These are phyloP conservation scores for Leptothorax acervorum DNA, from an alignment of 2,888 invertebrate genomes.

Conservation along the genomic window DNA sequence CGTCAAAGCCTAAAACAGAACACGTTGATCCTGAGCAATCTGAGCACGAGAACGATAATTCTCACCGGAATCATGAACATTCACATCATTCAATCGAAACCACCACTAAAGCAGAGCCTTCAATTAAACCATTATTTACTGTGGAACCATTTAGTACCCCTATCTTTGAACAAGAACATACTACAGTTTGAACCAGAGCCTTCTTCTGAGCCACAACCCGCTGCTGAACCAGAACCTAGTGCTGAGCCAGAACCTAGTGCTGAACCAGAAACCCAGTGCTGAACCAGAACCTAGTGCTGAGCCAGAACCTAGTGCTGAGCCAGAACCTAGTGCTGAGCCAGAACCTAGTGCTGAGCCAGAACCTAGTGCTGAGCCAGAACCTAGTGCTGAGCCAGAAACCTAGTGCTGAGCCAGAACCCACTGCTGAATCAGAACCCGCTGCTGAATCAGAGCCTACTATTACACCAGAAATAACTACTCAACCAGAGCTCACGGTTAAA, in stretches of 20 bases:
- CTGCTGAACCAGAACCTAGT: conserved; percentile 63
- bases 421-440: conserved; percentile 77
- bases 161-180: not conserved
- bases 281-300: conserved; percentile 60
- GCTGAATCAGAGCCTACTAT: conserved; percentile 62
- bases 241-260: conserved; percentile 78
- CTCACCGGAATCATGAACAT: conserved; percentile 58
- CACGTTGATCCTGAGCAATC: conserved; percentile 29
- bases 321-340: conserved; percentile 65
- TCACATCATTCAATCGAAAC: conserved; percentile 11
- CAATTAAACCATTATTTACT: not conserved
- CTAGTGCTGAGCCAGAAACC: too few relatives aligned
- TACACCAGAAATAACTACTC: not conserved
- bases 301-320: too few relatives aligned
- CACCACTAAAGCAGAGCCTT: not conserved
- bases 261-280: too few relatives aligned
- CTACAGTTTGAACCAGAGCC: not conserved
- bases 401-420: conserved; percentile 65
- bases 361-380: conserved; percentile 74
- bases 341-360: conserved; percentile 73
- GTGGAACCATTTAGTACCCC: not conserved
- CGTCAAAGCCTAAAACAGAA: not conserved
- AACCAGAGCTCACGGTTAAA: conserved; percentile 20
- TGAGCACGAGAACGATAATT: conserved; percentile 38
- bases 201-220: conserved; percentile 77